phyloP scores from a whole-genome alignment of 2,888 invertebrate genomes.

The Actias luna region DNA sequence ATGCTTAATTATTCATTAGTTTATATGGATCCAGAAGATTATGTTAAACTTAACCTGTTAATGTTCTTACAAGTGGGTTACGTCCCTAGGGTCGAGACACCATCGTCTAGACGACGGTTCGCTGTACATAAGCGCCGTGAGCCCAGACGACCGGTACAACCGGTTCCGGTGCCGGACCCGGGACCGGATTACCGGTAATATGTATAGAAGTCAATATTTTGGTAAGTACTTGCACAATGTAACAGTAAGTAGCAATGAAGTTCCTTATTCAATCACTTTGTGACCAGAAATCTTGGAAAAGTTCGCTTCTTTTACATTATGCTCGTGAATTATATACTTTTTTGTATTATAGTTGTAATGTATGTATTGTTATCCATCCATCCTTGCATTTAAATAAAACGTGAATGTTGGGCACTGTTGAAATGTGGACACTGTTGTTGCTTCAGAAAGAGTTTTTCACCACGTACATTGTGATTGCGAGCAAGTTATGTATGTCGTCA shows the following conservation, averaged over 20 bases:
- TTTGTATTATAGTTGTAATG: too few species aligned
- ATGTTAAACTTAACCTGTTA: not conserved
- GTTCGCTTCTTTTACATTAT: not conserved
- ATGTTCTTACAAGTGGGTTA: slow-evolving; percentile 5
- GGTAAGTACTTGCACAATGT: slow-evolving; percentile 67
- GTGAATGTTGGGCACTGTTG: too few species aligned
- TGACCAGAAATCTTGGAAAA: not conserved
- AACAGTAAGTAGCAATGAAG: not conserved
- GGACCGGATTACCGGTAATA: slow-evolving; percentile 88
- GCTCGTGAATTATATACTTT: not conserved
- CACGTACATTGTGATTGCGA: too few species aligned
- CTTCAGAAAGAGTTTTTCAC: too few species aligned
- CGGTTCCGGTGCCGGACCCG: slow-evolving; percentile 91
- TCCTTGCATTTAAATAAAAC: too few species aligned
- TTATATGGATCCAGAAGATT: not conserved
- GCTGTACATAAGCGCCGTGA: slow-evolving; percentile 90
- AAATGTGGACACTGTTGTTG: too few species aligned
- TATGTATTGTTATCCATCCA: too few species aligned
- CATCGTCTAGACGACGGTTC: slow-evolving; percentile 91
- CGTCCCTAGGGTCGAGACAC: slow-evolving; percentile 81
- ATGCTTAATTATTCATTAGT: not conserved
- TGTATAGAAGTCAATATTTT: slow-evolving; percentile 86
- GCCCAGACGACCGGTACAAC: slow-evolving; percentile 88
- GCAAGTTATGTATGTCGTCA: too few species aligned
- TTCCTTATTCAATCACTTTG: not conserved